Conservation (phyloP, 23 tunicate species). For the Ciona savignyi region DNA sequence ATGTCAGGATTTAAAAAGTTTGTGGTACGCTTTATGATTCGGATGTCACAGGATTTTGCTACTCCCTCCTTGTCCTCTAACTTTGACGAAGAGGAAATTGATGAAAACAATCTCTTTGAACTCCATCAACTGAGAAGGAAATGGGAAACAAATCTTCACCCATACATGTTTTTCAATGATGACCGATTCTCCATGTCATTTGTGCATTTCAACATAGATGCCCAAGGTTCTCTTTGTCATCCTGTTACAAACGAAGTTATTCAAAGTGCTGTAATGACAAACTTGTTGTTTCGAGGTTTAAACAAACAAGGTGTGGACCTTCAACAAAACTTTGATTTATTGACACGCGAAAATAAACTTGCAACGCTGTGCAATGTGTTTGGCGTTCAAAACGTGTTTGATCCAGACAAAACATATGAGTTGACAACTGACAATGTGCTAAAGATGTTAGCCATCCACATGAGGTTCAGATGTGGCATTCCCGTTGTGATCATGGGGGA, state of each 20-base stretch:
- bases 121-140: constrained; percentile 31
- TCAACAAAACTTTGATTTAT: constrained; percentile 33
- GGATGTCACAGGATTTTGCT: constrained; percentile 72
- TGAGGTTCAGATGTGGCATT: constrained; percentile 54
- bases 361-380: constrained; percentile 27
- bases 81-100: not conserved
- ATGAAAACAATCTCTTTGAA: constrained; percentile 24
- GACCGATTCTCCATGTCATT: constrained; percentile 46
- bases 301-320: constrained; percentile 20
- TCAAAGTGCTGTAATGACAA: constrained; percentile 12
- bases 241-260: constrained; percentile 13
- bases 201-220: constrained; percentile 39
- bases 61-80: constrained; percentile 43
- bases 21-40: constrained; percentile 53
- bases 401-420: constrained; percentile 58
- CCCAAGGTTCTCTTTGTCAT: constrained; percentile 34
- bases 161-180: constrained; percentile 61
- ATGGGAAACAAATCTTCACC: constrained; percentile 46
- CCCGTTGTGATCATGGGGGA: constrained; percentile 74
- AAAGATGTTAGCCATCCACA: constrained; percentile 59
- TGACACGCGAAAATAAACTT: constrained; percentile 19
- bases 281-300: constrained; percentile 14
- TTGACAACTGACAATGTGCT: constrained; percentile 70
- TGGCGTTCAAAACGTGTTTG: constrained; percentile 22
- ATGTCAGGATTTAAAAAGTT: constrained; percentile 39